These are phyloP conservation scores for Origma solitaria DNA, from an alignment of 2,113 vertebrate species.

Conservation along the genomic window DNA sequence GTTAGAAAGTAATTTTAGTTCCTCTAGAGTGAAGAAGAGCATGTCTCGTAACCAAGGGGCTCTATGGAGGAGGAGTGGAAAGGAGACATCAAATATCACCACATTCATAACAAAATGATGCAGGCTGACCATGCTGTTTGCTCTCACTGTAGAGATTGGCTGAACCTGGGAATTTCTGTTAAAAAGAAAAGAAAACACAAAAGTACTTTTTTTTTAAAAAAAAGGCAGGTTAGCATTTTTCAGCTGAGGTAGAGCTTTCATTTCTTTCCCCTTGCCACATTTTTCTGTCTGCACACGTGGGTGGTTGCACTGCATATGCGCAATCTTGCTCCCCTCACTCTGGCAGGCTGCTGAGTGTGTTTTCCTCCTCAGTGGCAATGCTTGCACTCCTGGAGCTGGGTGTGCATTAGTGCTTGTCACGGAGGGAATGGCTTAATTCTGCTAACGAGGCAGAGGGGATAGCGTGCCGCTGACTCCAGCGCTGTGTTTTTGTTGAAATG, in stretches of 20 bases:
- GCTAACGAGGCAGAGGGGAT: not conserved
- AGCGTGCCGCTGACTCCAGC: not conserved
- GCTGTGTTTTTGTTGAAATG: not conserved
- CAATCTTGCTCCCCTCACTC: not conserved
- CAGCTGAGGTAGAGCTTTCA: not conserved
- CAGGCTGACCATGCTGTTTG: not conserved
- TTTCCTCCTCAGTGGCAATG: not conserved
- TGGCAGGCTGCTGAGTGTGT: not conserved
- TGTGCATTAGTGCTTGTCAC: accelerated
- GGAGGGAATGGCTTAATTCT: not conserved
- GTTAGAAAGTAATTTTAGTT: not conserved
- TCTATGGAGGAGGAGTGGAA: not conserved
- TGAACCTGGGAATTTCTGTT: not conserved
- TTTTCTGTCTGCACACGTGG: not conserved
- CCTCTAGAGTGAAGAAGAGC: not conserved
- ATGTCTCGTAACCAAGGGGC: not conserved
- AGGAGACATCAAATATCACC: not conserved
- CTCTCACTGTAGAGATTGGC: accelerated
- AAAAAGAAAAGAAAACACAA: not conserved
- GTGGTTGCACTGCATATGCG: accelerated
- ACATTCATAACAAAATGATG: not conserved
- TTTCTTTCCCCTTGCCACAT: not conserved
- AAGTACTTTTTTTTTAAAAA: too few species aligned
- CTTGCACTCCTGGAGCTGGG: not conserved
- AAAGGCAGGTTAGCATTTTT: not conserved